Percentiles rank a stretch among this genome's conserved stretches.
These are phyloP conservation scores for Sisyra nigra DNA, from an alignment of 2,888 invertebrate species.

Conservation along the genomic window DNA sequence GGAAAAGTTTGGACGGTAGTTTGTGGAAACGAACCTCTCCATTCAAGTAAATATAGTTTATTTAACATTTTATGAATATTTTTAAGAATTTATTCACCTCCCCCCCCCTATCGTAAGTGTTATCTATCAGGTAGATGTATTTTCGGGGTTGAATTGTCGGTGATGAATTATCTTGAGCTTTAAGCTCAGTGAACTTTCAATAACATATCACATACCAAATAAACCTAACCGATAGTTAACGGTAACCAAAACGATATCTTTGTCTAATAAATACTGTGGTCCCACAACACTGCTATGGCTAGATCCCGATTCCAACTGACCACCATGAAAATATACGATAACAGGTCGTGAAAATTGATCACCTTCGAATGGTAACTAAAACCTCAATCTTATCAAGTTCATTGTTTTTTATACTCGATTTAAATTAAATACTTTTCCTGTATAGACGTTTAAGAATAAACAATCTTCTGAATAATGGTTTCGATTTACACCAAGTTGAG, in stretches of 20 bases:
- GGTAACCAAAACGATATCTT: constrained; percentile 45
- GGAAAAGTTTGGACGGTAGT: too few relatives aligned
- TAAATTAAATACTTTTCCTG: constrained; percentile 24
- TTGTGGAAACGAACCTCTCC: too few relatives aligned
- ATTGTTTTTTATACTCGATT: background rate
- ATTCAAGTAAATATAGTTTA: too few relatives aligned
- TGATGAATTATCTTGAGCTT: background rate
- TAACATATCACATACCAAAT: constrained; percentile 30
- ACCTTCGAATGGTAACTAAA: background rate
- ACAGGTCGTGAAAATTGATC: constrained; percentile 32
- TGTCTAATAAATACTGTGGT: constrained; percentile 46
- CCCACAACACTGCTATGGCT: constrained; percentile 37
- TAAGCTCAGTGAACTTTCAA: too few relatives aligned
- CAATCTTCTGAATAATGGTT: constrained; percentile 41
- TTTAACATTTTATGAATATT: too few relatives aligned
- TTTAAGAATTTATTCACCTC: too few relatives aligned
- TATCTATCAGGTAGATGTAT: background rate
- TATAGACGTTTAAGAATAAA: constrained; percentile 44
- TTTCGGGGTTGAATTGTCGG: background rate
- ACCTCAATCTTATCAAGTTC: background rate
- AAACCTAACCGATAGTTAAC: constrained; percentile 45
- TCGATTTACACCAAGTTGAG: constrained; percentile 18
- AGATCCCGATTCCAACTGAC: constrained; percentile 44
- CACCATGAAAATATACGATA: constrained; percentile 49
- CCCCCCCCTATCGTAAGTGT: too few relatives aligned